A percentile compares a stretch with the other conserved stretches of the same genome.
Evolutionary conservation across 2,888 invertebrate species (phyloP).

Genomic region (Drosophila vallismaia): DNA sequence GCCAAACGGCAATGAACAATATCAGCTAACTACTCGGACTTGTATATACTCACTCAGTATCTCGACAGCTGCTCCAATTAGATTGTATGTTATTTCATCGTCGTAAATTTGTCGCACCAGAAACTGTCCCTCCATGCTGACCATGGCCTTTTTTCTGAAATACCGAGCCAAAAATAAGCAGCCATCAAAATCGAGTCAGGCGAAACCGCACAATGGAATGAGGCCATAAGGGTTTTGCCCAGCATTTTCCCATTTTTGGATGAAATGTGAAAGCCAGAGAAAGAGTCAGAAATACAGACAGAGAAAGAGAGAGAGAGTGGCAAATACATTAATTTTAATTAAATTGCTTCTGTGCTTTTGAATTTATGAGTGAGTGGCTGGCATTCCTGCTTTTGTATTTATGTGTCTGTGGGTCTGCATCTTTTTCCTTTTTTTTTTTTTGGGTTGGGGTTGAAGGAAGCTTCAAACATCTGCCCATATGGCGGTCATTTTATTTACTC

Average conservation of each 20-base stretch:
- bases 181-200: slow-evolving; percentile 51
- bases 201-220: slow-evolving; percentile 48
- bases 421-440: slow-evolving; percentile 9
- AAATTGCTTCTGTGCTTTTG: slow-evolving; percentile 67
- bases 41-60: slow-evolving; percentile 89
- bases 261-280: neutral
- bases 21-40: slow-evolving; percentile 59
- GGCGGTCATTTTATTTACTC: slow-evolving; percentile 27
- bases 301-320: slow-evolving; percentile 37
- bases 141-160: slow-evolving; percentile 94
- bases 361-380: slow-evolving; percentile 50
- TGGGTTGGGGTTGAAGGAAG: neutral
- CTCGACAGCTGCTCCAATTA: slow-evolving; percentile 96
- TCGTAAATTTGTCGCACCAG: slow-evolving; percentile 97
- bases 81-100: slow-evolving; percentile 96
- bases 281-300: slow-evolving; percentile 23
- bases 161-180: slow-evolving; percentile 35
- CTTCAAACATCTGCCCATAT: slow-evolving; percentile 31
- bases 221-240: slow-evolving; percentile 21
- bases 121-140: slow-evolving; percentile 97
- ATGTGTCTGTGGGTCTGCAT: slow-evolving; percentile 8
- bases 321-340: slow-evolving; percentile 78
- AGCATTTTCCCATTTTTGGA: slow-evolving; percentile 9
- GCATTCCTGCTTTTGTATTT: slow-evolving; percentile 33
- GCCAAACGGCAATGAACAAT: neutral